These are phyloP conservation scores for Rhagophthalmus giganteus DNA, from an alignment of 2,888 invertebrate genomes.

Conservation along the genomic window DNA sequence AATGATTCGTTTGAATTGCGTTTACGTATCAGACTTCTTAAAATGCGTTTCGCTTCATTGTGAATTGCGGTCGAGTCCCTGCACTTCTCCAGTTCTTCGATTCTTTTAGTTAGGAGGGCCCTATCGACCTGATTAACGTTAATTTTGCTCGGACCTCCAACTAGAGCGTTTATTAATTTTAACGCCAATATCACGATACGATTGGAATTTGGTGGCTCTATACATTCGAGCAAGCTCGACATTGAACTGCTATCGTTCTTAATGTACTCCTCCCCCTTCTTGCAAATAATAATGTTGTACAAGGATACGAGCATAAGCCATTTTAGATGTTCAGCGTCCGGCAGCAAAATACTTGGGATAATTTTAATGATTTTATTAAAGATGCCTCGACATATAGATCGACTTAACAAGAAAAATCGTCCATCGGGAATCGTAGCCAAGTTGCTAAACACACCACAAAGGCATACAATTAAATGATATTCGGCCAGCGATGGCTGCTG, in stretches of 20 bases:
- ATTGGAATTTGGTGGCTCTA: conserved; percentile 1
- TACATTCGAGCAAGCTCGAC: conserved; percentile 2
- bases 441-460: conserved; percentile 15
- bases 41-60: too few species aligned
- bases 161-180: conserved; percentile 4
- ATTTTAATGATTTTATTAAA: conserved; percentile 16
- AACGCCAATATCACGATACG: conserved; percentile 14
- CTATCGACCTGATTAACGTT: too few species aligned
- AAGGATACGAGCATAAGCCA: conserved; percentile 13
- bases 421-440: conserved; percentile 22
- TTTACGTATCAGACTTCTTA: too few species aligned
- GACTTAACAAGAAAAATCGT: conserved; percentile 17
- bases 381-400: conserved; percentile 3
- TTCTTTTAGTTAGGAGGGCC: too few species aligned
- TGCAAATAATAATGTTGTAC: conserved; percentile 22
- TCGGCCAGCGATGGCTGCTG: conserved; percentile 16
- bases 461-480: conserved; percentile 16
- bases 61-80: too few species aligned
- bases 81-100: too few species aligned
- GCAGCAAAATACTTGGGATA: conserved; percentile 4
- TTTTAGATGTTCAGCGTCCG: conserved; percentile 18
- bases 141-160: not conserved
- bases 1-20: too few species aligned
- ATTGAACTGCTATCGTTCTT: conserved; percentile 3
- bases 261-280: conserved; percentile 10